Evolutionary conservation across 2,113 vertebrate species (phyloP), one percentile per base, ranked within the genome.

Genomic region (Eidolon helvum): DNA sequence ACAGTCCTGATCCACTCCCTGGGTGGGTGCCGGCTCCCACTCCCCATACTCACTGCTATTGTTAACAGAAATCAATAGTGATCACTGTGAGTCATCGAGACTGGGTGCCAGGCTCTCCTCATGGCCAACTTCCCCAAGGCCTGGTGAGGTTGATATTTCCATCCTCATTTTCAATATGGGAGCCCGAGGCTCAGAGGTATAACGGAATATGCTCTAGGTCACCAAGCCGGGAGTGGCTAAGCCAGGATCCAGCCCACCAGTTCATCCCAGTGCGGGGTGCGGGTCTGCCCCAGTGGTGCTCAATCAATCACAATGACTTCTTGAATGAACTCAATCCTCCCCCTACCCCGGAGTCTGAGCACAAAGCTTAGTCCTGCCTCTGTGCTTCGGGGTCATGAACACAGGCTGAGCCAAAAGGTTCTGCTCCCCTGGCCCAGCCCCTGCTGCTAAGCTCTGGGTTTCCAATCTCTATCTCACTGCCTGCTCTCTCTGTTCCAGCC

Each of bases 81-180:
- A n/a, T 0, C 2, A 10, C 40, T 48, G 0, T 19, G 65, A 66
- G 30, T 74, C 87, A 71, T 21, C 4, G 0, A 10, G 75, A 11
- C 21, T 4, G 30, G n/a, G 50, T 48, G 38, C 95, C 78, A 91
- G 55, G 77, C 28, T 95, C 57, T 90, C 66, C 4, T n/a, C 77
- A 6, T 11, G 48, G 72, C 26, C 10, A 0, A 10, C 63, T 59
- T 90, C 61, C 63, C 87, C 22, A 3, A 55, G 24, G 61, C 22
- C n/a, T 26, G 2, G 63, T 0, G 22, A 72, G 55, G 40, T 0
- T 5, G 38, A 18, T n/a, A 5, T 16, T 48, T 48, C 72, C 30
- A 59, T 11, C 65, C 38, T 33, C 5, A 1, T 69, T 45, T 78
- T 80, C 59, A 11, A 3, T 19, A 12, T 0, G 18, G 53, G n/a